phyloP scores from a whole-genome alignment of 1,140 invertebrate genomes.

The Trachelipus rathkii region DNA sequence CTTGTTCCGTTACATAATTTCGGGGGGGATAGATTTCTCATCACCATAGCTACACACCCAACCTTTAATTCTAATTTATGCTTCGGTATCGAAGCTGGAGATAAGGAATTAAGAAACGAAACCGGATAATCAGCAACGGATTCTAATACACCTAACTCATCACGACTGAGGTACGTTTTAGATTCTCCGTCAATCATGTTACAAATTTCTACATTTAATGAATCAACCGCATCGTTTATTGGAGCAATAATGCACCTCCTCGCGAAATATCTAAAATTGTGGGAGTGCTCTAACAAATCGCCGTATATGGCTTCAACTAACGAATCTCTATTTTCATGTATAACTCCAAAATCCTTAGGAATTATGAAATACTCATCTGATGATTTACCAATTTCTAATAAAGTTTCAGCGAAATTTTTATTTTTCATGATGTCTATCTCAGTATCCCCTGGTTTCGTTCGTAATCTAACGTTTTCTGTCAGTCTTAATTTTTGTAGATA shows the following conservation, averaged over 20 bases:
- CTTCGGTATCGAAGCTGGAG: background rate
- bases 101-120: background rate
- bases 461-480: too few relatives aligned
- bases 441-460: too few relatives aligned
- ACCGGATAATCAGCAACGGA: background rate
- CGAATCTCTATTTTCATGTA: too few relatives aligned
- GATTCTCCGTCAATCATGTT: background rate
- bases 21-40: background rate
- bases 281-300: too few relatives aligned
- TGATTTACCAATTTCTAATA: too few relatives aligned
- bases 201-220: background rate
- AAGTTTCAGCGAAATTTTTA: too few relatives aligned
- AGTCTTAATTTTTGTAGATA: too few relatives aligned
- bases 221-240: background rate
- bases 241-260: background rate
- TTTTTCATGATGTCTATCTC: too few relatives aligned
- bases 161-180: background rate
- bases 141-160: background rate
- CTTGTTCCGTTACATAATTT: background rate
- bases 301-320: too few relatives aligned
- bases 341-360: too few relatives aligned
- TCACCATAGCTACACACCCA: background rate
- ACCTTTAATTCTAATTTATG: slow-evolving; percentile 8
- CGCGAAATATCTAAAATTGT: background rate
- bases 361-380: too few relatives aligned